phyloP scores from a whole-genome alignment of 2,797 vertebrate genomes.

The Enteromius argenteus region DNA sequence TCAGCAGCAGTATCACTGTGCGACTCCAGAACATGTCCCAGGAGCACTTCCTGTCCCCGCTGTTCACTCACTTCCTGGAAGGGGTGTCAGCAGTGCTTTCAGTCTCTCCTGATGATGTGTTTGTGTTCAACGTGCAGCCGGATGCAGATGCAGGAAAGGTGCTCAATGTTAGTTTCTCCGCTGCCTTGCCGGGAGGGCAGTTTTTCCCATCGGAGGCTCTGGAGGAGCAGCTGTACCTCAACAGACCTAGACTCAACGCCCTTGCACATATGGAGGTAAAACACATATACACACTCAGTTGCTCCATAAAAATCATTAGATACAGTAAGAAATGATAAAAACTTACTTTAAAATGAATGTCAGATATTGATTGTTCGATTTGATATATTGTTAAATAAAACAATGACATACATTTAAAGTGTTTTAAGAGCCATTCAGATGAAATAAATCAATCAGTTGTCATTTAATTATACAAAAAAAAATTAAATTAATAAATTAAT shows the following conservation, averaged over 20 bases:
- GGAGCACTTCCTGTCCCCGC: conserved; percentile 94
- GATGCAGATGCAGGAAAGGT: conserved; percentile 89
- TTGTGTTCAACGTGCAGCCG: conserved; percentile 97
- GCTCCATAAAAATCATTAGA: not conserved
- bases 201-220: conserved; percentile 96
- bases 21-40: conserved; percentile 99
- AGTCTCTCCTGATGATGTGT: conserved; percentile 91
- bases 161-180: conserved; percentile 95
- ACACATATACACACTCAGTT: conserved; percentile 1
- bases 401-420: not conserved
- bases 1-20: conserved; percentile 96
- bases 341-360: not conserved
- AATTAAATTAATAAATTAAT: not conserved
- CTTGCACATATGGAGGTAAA: conserved; percentile 90
- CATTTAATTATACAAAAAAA: not conserved
- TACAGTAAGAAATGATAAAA: not conserved
- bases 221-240: conserved; percentile 97
- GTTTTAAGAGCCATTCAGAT: not conserved
- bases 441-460: not conserved
- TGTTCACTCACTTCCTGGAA: conserved; percentile 90
- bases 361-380: not conserved
- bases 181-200: conserved; percentile 84
- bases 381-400: not conserved
- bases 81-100: conserved; percentile 93
- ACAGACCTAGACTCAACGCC: conserved; percentile 87